Conservation (phyloP, 2,888 invertebrate genomes). For the Thecophora atra region DNA sequence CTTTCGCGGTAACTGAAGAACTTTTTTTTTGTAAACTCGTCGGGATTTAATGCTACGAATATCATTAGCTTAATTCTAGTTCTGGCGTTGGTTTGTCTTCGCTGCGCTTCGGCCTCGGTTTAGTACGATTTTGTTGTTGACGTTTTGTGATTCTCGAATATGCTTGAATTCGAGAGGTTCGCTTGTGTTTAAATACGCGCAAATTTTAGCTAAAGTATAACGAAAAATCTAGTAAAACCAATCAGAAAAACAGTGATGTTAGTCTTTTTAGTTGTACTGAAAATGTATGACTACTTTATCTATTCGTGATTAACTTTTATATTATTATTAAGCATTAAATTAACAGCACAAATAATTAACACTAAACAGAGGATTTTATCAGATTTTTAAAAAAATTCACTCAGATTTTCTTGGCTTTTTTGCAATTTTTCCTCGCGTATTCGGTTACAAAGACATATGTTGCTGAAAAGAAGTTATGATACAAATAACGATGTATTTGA, state of each 20-base stretch:
- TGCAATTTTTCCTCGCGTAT: not conserved
- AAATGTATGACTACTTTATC: no score
- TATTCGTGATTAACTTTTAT: no score
- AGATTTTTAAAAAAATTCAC: no score
- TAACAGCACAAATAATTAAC: no score
- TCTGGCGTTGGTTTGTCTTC: no score
- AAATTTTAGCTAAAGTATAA: not conserved
- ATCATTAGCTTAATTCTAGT: no score
- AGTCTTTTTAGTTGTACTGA: no score
- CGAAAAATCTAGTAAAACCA: not conserved
- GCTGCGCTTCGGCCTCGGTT: not conserved
- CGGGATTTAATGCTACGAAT: not conserved
- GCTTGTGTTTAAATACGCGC: not conserved
- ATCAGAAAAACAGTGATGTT: conserved; percentile 1
- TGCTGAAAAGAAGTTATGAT: conserved; percentile 20
- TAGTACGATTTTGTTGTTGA: not conserved
- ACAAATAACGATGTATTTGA: conserved; percentile 25
- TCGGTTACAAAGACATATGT: no score
- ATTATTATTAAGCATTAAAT: no score
- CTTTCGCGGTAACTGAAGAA: not conserved
- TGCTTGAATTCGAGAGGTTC: not conserved
- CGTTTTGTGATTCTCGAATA: not conserved
- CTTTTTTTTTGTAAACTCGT: not conserved
- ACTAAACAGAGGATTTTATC: no score
- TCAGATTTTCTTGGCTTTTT: not conserved